These are phyloP conservation scores for Tyto alba DNA, from an alignment of 2,113 vertebrate species.

Conservation along the genomic window DNA sequence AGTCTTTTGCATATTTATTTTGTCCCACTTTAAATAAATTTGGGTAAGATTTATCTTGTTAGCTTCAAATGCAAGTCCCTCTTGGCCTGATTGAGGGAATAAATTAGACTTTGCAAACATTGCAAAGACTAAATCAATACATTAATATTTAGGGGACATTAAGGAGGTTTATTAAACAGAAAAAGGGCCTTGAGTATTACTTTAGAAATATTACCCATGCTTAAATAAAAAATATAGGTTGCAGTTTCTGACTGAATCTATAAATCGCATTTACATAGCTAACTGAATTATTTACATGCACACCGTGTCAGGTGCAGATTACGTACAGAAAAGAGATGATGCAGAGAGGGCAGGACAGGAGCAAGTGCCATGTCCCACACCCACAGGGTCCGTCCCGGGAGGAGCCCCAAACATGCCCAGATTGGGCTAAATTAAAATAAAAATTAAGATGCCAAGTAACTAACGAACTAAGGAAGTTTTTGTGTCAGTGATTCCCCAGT, in stretches of 20 bases:
- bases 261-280: constrained; percentile 6
- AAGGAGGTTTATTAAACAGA: constrained; percentile 68
- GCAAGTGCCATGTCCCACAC: rapidly evolving
- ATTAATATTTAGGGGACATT: constrained; percentile 73
- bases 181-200: constrained; percentile 56
- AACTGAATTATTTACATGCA: neutral
- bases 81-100: constrained; percentile 66
- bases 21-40: constrained; percentile 70
- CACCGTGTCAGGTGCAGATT: rapidly evolving
- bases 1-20: constrained; percentile 74
- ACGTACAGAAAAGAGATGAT: rapidly evolving
- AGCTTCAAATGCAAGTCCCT: constrained; percentile 67
- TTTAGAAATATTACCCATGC: constrained; percentile 45
- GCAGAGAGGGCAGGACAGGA: neutral
- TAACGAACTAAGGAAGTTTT: neutral
- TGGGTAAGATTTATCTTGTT: constrained; percentile 72
- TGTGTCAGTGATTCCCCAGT: rapidly evolving
- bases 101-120: constrained; percentile 75
- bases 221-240: constrained; percentile 57
- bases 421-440: neutral
- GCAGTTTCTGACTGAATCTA: constrained; percentile 8
- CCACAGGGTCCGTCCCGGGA: rapidly evolving
- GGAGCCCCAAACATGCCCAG: neutral
- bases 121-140: constrained; percentile 66
- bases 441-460: neutral